phyloP scores from a whole-genome alignment of 2,797 vertebrate genomes.

The Peromyscus aztecus region DNA sequence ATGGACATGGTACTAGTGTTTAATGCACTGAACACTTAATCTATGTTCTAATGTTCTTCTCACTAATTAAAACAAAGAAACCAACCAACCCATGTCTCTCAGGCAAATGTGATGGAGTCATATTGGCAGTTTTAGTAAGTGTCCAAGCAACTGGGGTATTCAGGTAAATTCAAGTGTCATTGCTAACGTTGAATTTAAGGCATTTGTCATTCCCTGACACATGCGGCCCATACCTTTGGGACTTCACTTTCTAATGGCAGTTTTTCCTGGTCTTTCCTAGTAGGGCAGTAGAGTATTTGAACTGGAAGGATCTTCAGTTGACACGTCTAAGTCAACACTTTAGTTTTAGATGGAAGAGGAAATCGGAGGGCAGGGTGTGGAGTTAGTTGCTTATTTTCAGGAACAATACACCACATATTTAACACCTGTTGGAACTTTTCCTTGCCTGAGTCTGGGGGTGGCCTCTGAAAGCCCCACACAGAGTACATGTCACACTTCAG shows the following conservation, averaged over 20 bases:
- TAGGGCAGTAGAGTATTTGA: background rate
- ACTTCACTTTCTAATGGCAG: background rate
- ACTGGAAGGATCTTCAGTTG: background rate
- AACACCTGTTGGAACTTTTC: background rate
- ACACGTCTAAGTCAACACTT: background rate
- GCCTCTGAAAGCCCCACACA: background rate
- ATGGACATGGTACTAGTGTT: background rate
- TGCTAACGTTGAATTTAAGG: background rate
- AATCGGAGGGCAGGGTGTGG: background rate
- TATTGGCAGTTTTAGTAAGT: background rate
- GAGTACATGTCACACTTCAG: background rate
- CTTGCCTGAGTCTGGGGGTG: background rate
- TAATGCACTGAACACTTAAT: background rate
- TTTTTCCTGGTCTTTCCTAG: background rate
- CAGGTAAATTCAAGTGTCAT: background rate
- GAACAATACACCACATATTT: background rate
- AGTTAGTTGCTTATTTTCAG: conserved; percentile 6
- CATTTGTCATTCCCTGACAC: too few relatives aligned
- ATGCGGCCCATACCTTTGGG: background rate
- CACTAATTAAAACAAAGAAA: background rate
- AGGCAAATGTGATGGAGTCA: background rate
- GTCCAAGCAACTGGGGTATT: background rate
- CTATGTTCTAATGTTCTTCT: background rate
- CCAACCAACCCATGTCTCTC: background rate
- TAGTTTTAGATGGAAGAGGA: background rate